Percentiles rank a stretch among this genome's conserved stretches.
These are phyloP conservation scores for Dasyornis broadbenti DNA, from an alignment of 2,113 vertebrate genomes.

Conservation along the genomic window DNA sequence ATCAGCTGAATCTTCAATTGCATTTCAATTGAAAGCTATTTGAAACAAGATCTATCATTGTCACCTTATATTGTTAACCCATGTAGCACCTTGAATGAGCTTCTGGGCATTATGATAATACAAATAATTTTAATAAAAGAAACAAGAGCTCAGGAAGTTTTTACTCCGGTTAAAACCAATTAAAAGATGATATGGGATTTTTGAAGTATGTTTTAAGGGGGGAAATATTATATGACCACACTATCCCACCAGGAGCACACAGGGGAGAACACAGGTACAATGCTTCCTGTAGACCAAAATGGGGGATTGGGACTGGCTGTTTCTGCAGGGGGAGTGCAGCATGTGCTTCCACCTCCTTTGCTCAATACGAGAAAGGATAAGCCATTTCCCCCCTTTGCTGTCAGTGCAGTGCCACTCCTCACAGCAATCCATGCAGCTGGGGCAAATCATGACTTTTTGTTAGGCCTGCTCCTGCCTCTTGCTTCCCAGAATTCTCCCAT, in stretches of 20 bases:
- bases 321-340: not conserved
- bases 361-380: not conserved
- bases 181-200: not conserved
- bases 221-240: rapidly evolving
- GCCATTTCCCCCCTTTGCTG: not conserved
- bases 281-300: not conserved
- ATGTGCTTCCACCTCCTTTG: not conserved
- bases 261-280: not conserved
- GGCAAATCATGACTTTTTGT: not conserved
- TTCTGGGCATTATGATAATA: not conserved
- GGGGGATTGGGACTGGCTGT: not conserved
- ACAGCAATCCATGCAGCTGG: not conserved
- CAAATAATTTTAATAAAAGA: not conserved
- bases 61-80: not conserved
- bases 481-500: not conserved
- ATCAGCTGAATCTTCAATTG: not conserved
- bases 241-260: not conserved
- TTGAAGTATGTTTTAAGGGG: not conserved
- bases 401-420: not conserved
- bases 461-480: not conserved
- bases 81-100: not conserved
- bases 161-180: not conserved
- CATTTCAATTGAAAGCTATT: not conserved
- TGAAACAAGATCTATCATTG: not conserved
- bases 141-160: not conserved